Conservation (phyloP, 2,888 invertebrate species). For the Ormyrus labotus region DNA sequence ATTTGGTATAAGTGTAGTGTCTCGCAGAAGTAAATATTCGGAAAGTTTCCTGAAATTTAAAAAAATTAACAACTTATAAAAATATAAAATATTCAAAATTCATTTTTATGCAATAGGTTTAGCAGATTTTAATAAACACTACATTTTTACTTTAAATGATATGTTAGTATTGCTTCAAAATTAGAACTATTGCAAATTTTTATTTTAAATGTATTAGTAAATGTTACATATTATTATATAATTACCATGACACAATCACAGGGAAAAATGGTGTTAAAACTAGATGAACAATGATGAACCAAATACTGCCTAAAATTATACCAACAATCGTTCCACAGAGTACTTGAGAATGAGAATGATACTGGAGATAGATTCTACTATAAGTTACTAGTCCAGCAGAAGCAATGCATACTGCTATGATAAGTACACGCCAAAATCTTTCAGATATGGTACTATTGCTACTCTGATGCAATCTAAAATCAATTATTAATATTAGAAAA, state of each 20-base stretch:
- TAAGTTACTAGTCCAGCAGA: constrained; percentile 81
- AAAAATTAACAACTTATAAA: too few species aligned
- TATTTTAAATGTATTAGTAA: background rate
- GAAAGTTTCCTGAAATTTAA: constrained; percentile 83
- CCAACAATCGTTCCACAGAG: constrained; percentile 87
- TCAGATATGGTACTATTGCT: constrained; percentile 88
- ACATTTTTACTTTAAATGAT: background rate
- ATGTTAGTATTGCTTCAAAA: constrained; percentile 2
- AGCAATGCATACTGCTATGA: constrained; percentile 80
- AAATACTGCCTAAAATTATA: constrained; percentile 83
- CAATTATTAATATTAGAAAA: constrained; percentile 12
- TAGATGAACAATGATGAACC: constrained; percentile 89
- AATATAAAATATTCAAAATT: constrained; percentile 6
- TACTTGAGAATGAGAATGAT: constrained; percentile 90
- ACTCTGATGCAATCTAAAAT: constrained; percentile 87
- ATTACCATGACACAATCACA: constrained; percentile 89
- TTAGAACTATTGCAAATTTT: background rate
- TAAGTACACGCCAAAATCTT: constrained; percentile 83
- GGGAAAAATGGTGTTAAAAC: constrained; percentile 91
- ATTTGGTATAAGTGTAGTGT: constrained; percentile 93
- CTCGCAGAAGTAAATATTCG: constrained; percentile 90
- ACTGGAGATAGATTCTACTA: constrained; percentile 89
- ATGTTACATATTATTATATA: constrained; percentile 60
- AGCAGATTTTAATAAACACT: constrained; percentile 27
- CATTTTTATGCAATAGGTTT: constrained; percentile 4